phyloP scores from a whole-genome alignment of 2,113 vertebrate genomes.

The Xenopus borealis region DNA sequence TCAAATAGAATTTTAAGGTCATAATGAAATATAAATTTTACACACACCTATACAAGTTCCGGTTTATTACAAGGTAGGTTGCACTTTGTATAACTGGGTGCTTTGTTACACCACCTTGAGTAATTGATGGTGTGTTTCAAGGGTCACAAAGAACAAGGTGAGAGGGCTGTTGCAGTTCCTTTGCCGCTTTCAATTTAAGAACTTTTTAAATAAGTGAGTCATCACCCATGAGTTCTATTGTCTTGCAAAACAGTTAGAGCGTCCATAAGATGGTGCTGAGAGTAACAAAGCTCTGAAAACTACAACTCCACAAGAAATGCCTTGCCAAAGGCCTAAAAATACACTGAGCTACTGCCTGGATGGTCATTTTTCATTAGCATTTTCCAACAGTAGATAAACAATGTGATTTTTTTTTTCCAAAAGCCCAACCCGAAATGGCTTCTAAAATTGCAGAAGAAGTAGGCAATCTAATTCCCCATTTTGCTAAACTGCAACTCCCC shows the following conservation, averaged over 20 bases:
- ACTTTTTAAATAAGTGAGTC: slow-evolving; percentile 11
- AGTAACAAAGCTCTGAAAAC: slow-evolving; percentile 45
- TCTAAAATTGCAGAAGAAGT: slow-evolving; percentile 67
- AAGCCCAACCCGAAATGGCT: slow-evolving; percentile 62
- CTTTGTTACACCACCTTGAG: neutral
- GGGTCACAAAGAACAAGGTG: slow-evolving; percentile 47
- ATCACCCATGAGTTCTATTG: slow-evolving; percentile 54
- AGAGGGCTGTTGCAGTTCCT: neutral
- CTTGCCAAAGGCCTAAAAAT: slow-evolving; percentile 40
- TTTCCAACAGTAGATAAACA: slow-evolving; percentile 67
- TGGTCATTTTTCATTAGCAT: slow-evolving; percentile 61
- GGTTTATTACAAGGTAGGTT: too few species aligned
- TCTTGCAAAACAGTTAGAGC: slow-evolving; percentile 58
- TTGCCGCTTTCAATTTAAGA: neutral
- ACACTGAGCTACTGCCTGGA: slow-evolving; percentile 52
- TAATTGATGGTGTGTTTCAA: slow-evolving; percentile 37
- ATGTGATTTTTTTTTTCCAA: slow-evolving; percentile 60
- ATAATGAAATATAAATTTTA: too few species aligned
- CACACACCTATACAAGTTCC: too few species aligned
- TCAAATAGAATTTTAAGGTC: too few species aligned
- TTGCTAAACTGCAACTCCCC: slow-evolving; percentile 69
- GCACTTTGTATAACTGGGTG: neutral
- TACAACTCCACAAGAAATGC: slow-evolving; percentile 47
- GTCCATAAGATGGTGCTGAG: slow-evolving; percentile 17
- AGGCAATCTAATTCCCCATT: slow-evolving; percentile 68